Evolutionary conservation across 1,140 invertebrate species (phyloP), one percentile per base, ranked within the genome.

Genomic region (Himalopsyche phryganea): DNA sequence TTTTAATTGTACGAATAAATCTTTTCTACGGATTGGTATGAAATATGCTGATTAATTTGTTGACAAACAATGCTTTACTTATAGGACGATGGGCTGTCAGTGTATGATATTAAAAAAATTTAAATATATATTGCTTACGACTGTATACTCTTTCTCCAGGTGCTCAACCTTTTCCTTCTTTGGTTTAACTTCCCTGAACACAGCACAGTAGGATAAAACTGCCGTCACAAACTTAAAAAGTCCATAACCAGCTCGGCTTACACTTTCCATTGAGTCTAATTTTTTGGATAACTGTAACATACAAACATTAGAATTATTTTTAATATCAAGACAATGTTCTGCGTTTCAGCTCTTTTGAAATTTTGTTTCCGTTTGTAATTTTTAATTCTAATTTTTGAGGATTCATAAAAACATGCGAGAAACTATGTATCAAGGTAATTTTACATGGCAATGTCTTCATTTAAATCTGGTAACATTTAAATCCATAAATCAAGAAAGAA

Each of bases 221-320:
- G 92, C 92, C 19, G 85, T 80, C 0, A 95, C 86, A 71, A 94
- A 95, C 73, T 87, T 90, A 0, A 92, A 80, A 1, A 96, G 74
- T 5, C 89, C 90, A 33, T 83, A 88, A 19, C 92, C 92, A 44
- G 91, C 92, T 70, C 86, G 84, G 65, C 88, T 90, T 38, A 91
- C 87, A 14, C 74, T 77, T 51, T 84, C 79, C 88, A 91, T 90
- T 23, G 88, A 85, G 48, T 87, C 84, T 42, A 90, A 68, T 68
- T 90, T 90, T 40, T 81, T 83, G 0, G 79, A 80, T 53, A 78
- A 80, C 65, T 72, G 13, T 7, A 55, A 50, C 9, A 53, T 33
- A n/a, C n/a, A n/a, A n/a, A n/a, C n/a, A n/a, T n/a, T n/a, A n/a
- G n/a, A n/a, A n/a, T n/a, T n/a, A n/a, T n/a, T n/a, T n/a, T 9